These are phyloP conservation scores for Apamea monoglypha DNA, from an alignment of 2,888 invertebrate genomes.

Conservation along the genomic window DNA sequence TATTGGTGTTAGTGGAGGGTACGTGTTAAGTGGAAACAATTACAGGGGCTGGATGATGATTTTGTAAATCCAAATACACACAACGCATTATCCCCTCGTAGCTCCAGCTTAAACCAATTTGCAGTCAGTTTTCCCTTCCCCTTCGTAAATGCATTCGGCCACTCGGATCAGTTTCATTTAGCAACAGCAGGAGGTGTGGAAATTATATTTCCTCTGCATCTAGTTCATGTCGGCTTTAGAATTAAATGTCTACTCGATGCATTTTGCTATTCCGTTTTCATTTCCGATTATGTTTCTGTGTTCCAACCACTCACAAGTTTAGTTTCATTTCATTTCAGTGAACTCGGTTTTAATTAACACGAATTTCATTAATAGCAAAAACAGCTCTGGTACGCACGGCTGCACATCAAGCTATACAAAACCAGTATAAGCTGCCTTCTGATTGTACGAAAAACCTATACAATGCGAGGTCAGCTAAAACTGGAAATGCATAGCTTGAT, in stretches of 20 bases:
- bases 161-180: neutral
- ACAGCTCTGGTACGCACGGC: no score
- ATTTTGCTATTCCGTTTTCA: neutral
- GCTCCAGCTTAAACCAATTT: neutral
- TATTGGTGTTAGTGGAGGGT: neutral
- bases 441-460: no score
- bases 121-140: neutral
- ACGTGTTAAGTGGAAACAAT: neutral
- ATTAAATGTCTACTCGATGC: neutral
- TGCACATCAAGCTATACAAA: no score
- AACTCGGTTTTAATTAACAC: neutral
- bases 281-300: slow-evolving; percentile 6
- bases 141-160: neutral
- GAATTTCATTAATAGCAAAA: neutral
- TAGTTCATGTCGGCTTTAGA: neutral
- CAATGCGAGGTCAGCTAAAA: no score
- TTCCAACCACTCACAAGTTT: neutral
- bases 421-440: no score
- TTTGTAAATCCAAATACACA: neutral
- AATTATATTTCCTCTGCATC: neutral
- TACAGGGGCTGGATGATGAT: neutral
- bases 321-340: slow-evolving; percentile 14
- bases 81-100: neutral
- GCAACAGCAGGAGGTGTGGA: neutral
- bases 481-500: no score